Base-by-base conservation (phyloP, 1,140 invertebrate genomes). In the Drosophila pandora region DNA sequence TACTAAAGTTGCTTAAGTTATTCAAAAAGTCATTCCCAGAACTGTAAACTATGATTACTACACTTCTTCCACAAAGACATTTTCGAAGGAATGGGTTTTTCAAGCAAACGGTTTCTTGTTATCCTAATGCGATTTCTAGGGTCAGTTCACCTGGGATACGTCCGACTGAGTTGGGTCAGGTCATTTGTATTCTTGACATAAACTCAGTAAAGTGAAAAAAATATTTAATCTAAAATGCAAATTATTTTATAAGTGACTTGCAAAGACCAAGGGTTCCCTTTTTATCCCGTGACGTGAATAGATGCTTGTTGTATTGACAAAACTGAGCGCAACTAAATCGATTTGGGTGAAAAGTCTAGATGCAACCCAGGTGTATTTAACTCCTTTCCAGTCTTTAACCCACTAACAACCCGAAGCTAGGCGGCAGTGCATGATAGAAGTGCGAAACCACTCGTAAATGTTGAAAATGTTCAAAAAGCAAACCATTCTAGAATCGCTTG, bases 341-440 rank as follows among this genome's bases (percentile, higher is more conserved):
- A 71, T 71, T 59, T 57, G 37, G 41, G 12, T 9, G 23, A 0
- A n/a, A 12, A n/a, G 41, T 49, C 45, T 52, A 47, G 21, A 28
- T 9, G 9, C 23, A 37, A 47, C 17, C 23, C 3, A 34, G 9
- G 9, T n/a, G 12, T 12, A 10, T 30, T 39, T 12, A 39, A 58
- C 22, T 50, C 34, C 12, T 25, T 28, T 43, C 34, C 41, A 17
- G 6, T 12, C 9, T 10, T 3, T n/a, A 30, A 52, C 34, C 23
- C 34, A 47, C 49, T 9, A 28, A 28, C 23, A 22, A 0, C 3
- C 10, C 17, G 41, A 12, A 45, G 32, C 9, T 17, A 30, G 43
- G 77, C 78, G 49, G 17, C 67, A 67, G 61, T 32, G 62, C 78
- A 76, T 81, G 70, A 74, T 53, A 79, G 62, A 50, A 54, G 57